Conservation (phyloP, 2,888 invertebrate species). For the Alentia gelatinosa region DNA sequence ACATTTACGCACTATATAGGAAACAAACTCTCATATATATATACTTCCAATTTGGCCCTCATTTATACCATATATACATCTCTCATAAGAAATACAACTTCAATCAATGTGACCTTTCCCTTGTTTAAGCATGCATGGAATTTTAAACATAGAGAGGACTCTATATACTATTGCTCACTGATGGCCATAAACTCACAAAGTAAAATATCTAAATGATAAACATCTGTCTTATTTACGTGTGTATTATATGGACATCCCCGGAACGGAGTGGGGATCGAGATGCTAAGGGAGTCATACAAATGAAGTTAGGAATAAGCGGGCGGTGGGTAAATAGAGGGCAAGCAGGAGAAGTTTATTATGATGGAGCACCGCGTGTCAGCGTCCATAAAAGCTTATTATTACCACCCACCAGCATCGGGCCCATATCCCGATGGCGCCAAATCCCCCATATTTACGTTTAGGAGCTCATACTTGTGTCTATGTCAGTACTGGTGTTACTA, state of each 20-base stretch:
- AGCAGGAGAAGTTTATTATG: not conserved
- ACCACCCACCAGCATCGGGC: not conserved
- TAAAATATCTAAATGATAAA: not conserved
- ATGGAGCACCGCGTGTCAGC: slow-evolving; percentile 6
- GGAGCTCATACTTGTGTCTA: not conserved
- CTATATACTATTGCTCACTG: too few species aligned
- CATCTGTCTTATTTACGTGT: not conserved
- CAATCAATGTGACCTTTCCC: too few species aligned
- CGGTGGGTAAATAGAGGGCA: not conserved
- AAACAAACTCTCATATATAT: too few species aligned
- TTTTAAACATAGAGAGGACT: too few species aligned
- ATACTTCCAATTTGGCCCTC: too few species aligned
- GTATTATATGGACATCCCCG: not conserved
- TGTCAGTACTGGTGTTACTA: too few species aligned
- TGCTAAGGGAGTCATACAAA: not conserved
- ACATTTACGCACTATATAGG: too few species aligned
- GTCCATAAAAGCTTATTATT: slow-evolving; percentile 6
- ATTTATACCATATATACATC: too few species aligned
- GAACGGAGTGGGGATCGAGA: not conserved
- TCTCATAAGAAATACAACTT: too few species aligned
- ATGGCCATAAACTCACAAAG: too few species aligned
- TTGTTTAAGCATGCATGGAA: too few species aligned
- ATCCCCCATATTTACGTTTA: not conserved
- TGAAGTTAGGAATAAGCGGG: not conserved
- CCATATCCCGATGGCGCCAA: not conserved